Base-by-base conservation (phyloP, 2,888 invertebrate genomes). In the Philereme transversata region DNA sequence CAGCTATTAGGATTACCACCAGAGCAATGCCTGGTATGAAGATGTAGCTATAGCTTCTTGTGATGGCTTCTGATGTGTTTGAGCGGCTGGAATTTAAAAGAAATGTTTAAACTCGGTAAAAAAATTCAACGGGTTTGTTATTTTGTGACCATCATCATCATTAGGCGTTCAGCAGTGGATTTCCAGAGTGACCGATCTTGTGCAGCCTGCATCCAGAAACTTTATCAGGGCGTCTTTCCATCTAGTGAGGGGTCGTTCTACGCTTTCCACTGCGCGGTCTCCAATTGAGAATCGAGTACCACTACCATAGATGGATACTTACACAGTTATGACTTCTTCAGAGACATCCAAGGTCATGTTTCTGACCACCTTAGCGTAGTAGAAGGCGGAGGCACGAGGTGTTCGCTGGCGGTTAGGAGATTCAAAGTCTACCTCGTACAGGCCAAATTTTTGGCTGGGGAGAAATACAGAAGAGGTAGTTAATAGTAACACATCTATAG, bases 361-460 rank as follows among this genome's bases (percentile, higher is more conserved):
- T 34, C 41, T 64, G 38, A 68, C 64, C 7, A 69, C 33, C 11
- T 47, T 57, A 9, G 45, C 22, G 56, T 70, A 70, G 47, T 52
- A 67, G n/a, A 43, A n/a, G 0, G 71, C 71, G 0, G 71, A 71
- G 3, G 58, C 51, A 0, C 67, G 64, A 5, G 71, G 63, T 0
- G 60, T 67, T 6, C 71, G 56, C 35, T 45, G 57, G 22, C 60
- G 60, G 1, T 11, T 36, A 0, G 62, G 53, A 38, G 69, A 66
- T 0, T 43, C 4, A 56, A 69, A 69, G 47, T 71, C 63, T 5
- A 71, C 69, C 11, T 66, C 58, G 47, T 69, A 69, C 0, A 71
- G 47, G 5, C 71, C 71, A 38, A 64, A 67, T 35, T 51, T 68
- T 2, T 46, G 10, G 3, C 69, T 69, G 45, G n/a, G 5, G 22